Conservation (phyloP, 2,888 invertebrate genomes). For the Dynastes tityus region DNA sequence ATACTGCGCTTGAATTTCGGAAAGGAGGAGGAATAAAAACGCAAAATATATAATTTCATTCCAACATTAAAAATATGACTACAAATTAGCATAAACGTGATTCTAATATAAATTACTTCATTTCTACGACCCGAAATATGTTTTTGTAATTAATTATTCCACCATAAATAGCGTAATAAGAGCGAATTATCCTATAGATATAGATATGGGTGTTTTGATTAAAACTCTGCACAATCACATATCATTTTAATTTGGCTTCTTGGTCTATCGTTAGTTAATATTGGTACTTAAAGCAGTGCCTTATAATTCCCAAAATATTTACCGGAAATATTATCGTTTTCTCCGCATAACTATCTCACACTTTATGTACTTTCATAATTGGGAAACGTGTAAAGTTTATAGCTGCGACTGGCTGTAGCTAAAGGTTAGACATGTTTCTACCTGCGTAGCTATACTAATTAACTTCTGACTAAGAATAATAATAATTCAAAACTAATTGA, state of each 20-base stretch:
- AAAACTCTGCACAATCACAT: slow-evolving; percentile 17
- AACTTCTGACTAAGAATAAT: slow-evolving; percentile 43
- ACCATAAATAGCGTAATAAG: slow-evolving; percentile 6
- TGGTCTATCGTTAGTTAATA: slow-evolving; percentile 11
- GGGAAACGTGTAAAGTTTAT: slow-evolving; percentile 36
- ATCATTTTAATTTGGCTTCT: not conserved
- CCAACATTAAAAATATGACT: too few relatives aligned
- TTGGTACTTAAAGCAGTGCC: slow-evolving; percentile 12
- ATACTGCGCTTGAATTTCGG: too few relatives aligned
- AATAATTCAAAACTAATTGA: slow-evolving; percentile 47
- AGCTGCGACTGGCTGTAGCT: not conserved
- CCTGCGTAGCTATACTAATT: slow-evolving; percentile 39
- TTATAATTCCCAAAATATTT: slow-evolving; percentile 36
- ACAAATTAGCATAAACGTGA: too few relatives aligned
- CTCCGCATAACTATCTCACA: slow-evolving; percentile 4
- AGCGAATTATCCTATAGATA: not conserved
- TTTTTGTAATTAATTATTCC: not conserved
- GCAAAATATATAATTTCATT: too few relatives aligned
- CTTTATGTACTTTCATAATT: slow-evolving; percentile 44
- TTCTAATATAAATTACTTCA: not conserved
- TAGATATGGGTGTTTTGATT: slow-evolving; percentile 14
- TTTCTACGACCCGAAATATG: not conserved
- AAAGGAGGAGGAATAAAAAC: too few relatives aligned
- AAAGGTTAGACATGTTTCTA: not conserved
- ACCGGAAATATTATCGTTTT: slow-evolving; percentile 24